Evolutionary conservation across 2,797 vertebrate genomes (phyloP).

Genomic region (Myiotriccus ornatus): DNA sequence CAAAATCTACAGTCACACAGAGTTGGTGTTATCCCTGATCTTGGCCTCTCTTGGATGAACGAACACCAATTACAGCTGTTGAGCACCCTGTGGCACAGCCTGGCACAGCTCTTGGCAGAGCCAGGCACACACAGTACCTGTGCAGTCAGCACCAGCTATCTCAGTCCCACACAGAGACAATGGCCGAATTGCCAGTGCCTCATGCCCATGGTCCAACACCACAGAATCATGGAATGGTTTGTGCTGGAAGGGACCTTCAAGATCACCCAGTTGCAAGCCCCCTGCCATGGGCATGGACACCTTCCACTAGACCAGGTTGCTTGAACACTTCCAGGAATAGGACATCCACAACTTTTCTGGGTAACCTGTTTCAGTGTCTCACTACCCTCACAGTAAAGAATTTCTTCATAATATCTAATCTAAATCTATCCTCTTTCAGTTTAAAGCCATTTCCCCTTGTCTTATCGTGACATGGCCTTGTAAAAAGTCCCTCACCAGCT

Average conservation of each 20-base stretch:
- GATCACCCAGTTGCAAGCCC: neutral
- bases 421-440: neutral
- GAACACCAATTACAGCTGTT: neutral
- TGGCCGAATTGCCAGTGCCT: neutral
- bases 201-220: fast-evolving
- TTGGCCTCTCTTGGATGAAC: neutral
- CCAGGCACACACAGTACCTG: neutral
- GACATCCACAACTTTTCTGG: neutral
- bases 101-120: neutral
- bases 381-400: neutral
- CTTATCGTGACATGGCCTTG: too few species aligned
- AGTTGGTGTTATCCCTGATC: neutral
- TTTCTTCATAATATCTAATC: neutral
- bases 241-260: neutral
- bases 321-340: neutral
- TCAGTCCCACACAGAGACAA: neutral
- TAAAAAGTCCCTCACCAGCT: neutral
- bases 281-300: too few species aligned
- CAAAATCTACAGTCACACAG: too few species aligned
- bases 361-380: neutral
- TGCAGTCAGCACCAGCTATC: neutral
- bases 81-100: fast-evolving
- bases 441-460: neutral
- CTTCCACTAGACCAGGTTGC: neutral
- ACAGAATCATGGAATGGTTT: neutral